Conservation (phyloP, 2,888 invertebrate species). For the Subacronicta megacephala region DNA sequence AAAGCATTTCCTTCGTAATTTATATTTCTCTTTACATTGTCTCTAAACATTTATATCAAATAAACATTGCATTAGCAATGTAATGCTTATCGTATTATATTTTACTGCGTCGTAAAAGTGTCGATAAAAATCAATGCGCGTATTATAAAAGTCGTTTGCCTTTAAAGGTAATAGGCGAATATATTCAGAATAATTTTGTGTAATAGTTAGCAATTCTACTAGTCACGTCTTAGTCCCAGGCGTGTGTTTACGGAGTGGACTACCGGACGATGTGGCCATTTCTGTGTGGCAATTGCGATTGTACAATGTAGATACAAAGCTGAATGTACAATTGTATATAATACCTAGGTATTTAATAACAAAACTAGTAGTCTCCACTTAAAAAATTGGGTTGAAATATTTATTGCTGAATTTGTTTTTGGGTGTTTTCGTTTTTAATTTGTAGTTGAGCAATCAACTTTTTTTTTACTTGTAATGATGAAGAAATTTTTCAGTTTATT, state of each 20-base stretch:
- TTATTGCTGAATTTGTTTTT: constrained; percentile 5
- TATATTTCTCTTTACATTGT: constrained; percentile 3
- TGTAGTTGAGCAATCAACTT: neutral
- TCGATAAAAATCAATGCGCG: constrained; percentile 45
- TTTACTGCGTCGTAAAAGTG: constrained; percentile 35
- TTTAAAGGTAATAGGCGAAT: constrained; percentile 35
- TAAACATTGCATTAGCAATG: constrained; percentile 25
- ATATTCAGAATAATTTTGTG: constrained; percentile 41
- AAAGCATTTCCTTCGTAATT: no score
- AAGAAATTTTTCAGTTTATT: no score
- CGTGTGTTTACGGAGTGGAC: constrained; percentile 31
- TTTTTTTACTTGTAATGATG: no score
- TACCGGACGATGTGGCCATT: constrained; percentile 5
- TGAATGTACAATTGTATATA: no score
- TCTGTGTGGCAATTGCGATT: constrained; percentile 15
- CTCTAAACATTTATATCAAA: constrained; percentile 15
- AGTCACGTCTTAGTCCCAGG: constrained; percentile 30
- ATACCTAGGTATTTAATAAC: constrained; percentile 3
- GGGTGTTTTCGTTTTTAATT: no score
- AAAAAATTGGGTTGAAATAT: neutral
- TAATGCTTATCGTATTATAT: constrained; percentile 16
- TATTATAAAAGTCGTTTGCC: constrained; percentile 40
- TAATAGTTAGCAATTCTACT: constrained; percentile 36
- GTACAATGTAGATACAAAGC: constrained; percentile 3
- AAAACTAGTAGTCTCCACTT: neutral